A percentile compares a stretch with the other conserved stretches of the same genome.
Evolutionary conservation across 2,797 vertebrate genomes (phyloP).

Genomic region (Enteromius treurensis): DNA sequence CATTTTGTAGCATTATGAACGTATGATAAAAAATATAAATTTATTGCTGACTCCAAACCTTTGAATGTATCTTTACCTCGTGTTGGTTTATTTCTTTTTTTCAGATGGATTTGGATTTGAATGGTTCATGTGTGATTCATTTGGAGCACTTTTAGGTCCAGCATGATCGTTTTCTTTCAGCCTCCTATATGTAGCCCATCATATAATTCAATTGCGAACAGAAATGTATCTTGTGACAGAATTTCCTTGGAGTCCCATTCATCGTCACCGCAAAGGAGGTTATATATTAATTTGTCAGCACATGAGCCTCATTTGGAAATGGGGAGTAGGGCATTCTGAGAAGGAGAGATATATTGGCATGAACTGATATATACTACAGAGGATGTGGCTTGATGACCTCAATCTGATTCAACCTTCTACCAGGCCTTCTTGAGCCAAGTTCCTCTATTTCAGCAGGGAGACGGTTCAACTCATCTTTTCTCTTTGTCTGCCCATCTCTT

Average conservation of each 20-base stretch:
- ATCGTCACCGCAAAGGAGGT: background rate
- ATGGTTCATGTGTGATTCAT: background rate
- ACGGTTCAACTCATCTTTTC: background rate
- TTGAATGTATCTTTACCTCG: background rate
- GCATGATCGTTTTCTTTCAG: background rate
- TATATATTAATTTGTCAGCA: background rate
- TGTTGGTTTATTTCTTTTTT: background rate
- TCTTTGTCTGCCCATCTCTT: background rate
- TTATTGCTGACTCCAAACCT: background rate
- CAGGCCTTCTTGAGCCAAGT: background rate
- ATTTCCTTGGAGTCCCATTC: background rate
- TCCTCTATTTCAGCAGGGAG: background rate
- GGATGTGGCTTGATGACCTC: constrained; percentile 1
- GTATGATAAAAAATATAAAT: background rate
- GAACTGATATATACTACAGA: background rate
- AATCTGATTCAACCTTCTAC: constrained; percentile 5
- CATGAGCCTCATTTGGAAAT: constrained; percentile 16
- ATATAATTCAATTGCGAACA: background rate
- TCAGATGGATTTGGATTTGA: background rate
- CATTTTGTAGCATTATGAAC: background rate
- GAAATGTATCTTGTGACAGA: background rate
- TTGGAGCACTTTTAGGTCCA: background rate
- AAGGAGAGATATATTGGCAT: background rate
- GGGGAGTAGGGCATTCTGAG: background rate
- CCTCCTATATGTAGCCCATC: background rate